Evolutionary conservation across 1,140 invertebrate species (phyloP).

Genomic region (Diachasmimorpha longicaudata): DNA sequence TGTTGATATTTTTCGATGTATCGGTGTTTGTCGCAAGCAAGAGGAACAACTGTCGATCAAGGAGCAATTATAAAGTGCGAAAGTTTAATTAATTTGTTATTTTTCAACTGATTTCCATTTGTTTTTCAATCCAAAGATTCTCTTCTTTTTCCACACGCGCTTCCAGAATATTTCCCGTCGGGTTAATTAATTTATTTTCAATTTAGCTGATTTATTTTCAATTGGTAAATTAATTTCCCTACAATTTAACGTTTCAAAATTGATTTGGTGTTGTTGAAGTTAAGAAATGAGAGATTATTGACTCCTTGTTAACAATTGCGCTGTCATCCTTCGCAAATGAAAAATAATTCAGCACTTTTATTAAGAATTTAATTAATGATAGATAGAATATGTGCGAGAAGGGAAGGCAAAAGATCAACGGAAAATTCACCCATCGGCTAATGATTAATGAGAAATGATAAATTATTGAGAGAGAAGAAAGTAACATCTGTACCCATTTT

Average conservation of each 20-base stretch:
- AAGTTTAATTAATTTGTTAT: background rate
- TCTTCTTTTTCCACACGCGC: background rate
- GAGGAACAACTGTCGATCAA: background rate
- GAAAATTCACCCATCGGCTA: background rate
- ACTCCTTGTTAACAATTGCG: no score
- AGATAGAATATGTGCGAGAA: background rate
- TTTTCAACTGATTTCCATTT: no score
- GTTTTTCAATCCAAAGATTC: background rate
- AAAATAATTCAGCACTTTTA: background rate
- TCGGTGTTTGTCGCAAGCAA: constrained; percentile 45
- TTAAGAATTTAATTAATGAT: background rate
- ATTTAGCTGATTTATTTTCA: background rate
- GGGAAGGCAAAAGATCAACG: background rate
- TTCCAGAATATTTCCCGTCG: background rate
- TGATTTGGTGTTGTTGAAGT: no score
- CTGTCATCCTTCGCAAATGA: background rate
- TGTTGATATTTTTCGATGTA: constrained; percentile 58
- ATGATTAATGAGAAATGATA: background rate
- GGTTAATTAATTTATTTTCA: background rate
- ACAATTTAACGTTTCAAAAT: no score
- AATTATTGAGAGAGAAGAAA: constrained; percentile 12
- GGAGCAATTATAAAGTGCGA: background rate
- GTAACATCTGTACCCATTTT: constrained; percentile 14
- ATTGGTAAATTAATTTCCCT: no score
- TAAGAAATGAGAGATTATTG: background rate